A percentile compares a stretch with the other conserved stretches of the same genome.
Conservation (phyloP, 2,113 vertebrate species). For the Panthera leo region DNA sequence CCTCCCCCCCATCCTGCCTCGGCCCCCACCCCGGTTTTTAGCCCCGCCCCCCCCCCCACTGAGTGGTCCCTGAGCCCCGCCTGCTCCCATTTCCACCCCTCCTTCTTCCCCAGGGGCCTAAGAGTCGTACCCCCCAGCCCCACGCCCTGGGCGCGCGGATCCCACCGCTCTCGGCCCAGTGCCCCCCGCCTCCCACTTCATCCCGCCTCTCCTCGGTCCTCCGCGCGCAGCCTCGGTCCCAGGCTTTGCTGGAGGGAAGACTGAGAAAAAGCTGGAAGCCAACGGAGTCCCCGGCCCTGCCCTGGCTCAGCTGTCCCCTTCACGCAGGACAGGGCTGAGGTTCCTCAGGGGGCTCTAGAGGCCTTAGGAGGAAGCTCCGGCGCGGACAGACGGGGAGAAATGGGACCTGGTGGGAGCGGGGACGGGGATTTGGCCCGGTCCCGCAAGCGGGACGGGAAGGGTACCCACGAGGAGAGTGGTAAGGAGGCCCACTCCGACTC, state of each 20-base stretch:
- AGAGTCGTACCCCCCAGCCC: not conserved
- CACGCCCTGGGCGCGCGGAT: not conserved
- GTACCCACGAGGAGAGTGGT: not conserved
- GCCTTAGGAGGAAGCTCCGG: not conserved
- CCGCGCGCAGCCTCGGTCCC: not conserved
- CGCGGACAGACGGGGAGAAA: not conserved
- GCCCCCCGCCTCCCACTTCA: slow-evolving; percentile 15
- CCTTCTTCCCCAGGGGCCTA: not conserved
- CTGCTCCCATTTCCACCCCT: not conserved
- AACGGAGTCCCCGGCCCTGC: not conserved
- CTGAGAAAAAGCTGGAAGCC: slow-evolving; percentile 16
- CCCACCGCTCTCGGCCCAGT: not conserved
- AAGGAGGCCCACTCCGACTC: not conserved
- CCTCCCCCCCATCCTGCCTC: not conserved
- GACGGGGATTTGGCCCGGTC: not conserved
- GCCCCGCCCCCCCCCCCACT: not conserved
- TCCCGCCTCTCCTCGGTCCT: not conserved
- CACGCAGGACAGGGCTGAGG: not conserved
- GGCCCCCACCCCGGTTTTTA: not conserved
- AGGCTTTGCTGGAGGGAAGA: slow-evolving; percentile 28
- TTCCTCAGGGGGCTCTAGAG: not conserved
- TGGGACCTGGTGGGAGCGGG: not conserved
- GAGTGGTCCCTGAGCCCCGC: slow-evolving; percentile 31
- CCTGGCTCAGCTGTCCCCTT: not conserved
- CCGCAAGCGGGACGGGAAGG: not conserved